phyloP scores from a whole-genome alignment of 2,113 vertebrate species.

The Colaptes auratus region DNA sequence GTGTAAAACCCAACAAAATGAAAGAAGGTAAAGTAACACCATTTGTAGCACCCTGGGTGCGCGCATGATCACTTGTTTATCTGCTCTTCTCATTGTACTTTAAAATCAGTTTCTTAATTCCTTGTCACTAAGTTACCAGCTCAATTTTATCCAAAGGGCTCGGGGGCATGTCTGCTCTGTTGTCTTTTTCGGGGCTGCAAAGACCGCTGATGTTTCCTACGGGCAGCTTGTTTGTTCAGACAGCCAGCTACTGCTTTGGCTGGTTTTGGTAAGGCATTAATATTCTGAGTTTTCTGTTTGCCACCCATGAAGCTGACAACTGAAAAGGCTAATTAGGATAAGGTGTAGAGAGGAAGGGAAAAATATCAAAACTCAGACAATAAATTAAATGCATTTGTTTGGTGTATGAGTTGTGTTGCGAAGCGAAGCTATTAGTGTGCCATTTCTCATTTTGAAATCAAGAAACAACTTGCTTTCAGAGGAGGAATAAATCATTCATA shows the following conservation, averaged over 20 bases:
- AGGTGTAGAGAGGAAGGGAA: neutral
- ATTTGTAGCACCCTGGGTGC: neutral
- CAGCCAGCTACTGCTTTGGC: neutral
- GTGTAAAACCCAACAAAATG: neutral
- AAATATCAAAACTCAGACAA: neutral
- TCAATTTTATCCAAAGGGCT: neutral
- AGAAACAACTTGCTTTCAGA: neutral
- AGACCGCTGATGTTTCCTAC: neutral
- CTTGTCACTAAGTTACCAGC: neutral
- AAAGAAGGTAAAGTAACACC: neutral
- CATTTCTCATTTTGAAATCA: neutral
- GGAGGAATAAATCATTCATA: neutral
- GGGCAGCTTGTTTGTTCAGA: neutral
- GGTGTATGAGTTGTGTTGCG: neutral
- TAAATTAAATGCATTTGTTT: neutral
- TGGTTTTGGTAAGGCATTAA: neutral
- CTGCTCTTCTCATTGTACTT: neutral
- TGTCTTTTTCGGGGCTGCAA: neutral
- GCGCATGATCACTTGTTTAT: neutral
- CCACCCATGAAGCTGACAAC: neutral
- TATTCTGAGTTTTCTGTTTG: neutral
- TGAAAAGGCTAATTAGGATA: constrained; percentile 34
- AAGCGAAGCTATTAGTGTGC: neutral
- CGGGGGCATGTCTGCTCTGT: neutral
- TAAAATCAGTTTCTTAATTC: constrained; percentile 5